Base-by-base conservation (phyloP, 23 tunicate species). In the Styela plicata region DNA sequence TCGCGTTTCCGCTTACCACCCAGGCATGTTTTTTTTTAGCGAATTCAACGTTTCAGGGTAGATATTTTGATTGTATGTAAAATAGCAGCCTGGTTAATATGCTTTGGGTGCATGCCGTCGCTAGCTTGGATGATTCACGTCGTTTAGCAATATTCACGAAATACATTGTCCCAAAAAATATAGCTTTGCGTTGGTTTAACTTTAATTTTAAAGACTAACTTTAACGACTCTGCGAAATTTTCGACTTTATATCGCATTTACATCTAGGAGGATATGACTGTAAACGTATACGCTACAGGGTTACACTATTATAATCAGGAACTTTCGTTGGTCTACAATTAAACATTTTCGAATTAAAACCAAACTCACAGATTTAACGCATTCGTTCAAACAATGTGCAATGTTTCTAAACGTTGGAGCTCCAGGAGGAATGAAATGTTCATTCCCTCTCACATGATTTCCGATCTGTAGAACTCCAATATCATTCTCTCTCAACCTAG, bases 361-460 rank as follows among this genome's bases (percentile, higher is more conserved):
- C 33, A 20, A 19, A 74, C 87, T 84, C 33, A 85, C 89, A 28
- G 77, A 83, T 23, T 71, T 30, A 1, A 85, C 30, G 25, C 90
- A 86, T 1, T 63, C 37, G 3, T 79, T 25, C 23, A 22, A 37
- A 63, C 90, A 86, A 13, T 74, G 77, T 63, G 74, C 90, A 27
- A 36, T 31, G 53, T 64, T 35, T 80, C 33, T 34, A 63, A 79
- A 79, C 2, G 35, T 22, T 17, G 70, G 80, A 34, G 82, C 53
- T 33, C 64, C 63, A 24, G 90, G 90, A 3, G 90, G 90, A 53
- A 86, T 63, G 74, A 86, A 71, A 63, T 79, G 68, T n/a, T 80
- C 63, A 67, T 61, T 79, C 22, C 84, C 84, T 29, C 67, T 69
- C 28, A 79, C 27, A 27, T 30, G 27, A 52, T 79, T 73, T 18